Percentiles rank a stretch among this genome's conserved stretches.
phyloP scores from a whole-genome alignment of 2,113 vertebrate species.

The Marmota monax region DNA sequence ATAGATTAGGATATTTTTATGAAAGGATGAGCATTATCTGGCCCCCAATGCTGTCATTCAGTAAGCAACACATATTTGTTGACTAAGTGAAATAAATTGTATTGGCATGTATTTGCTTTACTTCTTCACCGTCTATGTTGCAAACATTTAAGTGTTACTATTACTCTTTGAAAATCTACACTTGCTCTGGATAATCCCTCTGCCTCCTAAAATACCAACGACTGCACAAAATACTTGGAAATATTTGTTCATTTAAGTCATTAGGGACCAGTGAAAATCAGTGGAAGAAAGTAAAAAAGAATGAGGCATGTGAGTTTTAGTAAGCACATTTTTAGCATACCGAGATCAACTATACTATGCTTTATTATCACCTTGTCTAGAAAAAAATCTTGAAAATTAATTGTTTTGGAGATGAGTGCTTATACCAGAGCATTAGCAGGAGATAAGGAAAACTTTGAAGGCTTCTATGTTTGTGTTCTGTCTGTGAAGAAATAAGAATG shows the following conservation, averaged over 20 bases:
- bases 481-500: not conserved
- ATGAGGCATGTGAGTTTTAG: not conserved
- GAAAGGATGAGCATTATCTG: not conserved
- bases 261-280: not conserved
- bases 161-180: not conserved
- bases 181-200: not conserved
- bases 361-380: not conserved
- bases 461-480: conserved; percentile 4
- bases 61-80: not conserved
- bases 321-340: not conserved
- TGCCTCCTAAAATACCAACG: not conserved
- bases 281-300: not conserved
- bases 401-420: not conserved
- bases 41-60: not conserved
- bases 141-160: not conserved
- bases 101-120: not conserved
- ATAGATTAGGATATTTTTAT: not conserved
- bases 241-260: not conserved
- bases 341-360: not conserved
- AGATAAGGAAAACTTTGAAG: not conserved
- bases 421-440: not conserved
- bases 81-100: not conserved
- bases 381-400: not conserved
- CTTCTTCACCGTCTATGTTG: not conserved
- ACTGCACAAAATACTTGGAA: not conserved